A percentile compares a stretch with the other conserved stretches of the same genome.
These are phyloP conservation scores for Phataginus tricuspis DNA, from an alignment of 2,797 vertebrate species.

Conservation along the genomic window DNA sequence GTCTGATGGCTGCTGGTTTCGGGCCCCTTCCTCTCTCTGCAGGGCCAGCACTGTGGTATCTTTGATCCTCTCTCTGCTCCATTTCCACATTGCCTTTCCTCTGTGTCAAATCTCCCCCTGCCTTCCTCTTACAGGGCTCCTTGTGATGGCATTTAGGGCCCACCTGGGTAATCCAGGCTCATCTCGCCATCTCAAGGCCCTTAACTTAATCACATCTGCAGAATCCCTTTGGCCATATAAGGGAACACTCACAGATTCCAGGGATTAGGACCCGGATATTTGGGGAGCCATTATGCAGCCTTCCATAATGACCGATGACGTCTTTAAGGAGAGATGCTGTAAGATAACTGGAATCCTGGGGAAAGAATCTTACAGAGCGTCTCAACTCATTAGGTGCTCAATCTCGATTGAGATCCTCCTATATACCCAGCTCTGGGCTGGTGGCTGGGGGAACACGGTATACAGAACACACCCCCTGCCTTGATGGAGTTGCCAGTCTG, in stretches of 20 bases:
- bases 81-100: not conserved
- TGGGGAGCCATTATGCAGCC: not conserved
- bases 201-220: not conserved
- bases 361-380: not conserved
- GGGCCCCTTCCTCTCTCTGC: not conserved
- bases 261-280: not conserved
- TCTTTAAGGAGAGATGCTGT: not conserved
- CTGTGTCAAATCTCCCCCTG: no score
- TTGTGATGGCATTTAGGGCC: not conserved
- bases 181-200: not conserved
- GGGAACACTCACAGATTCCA: not conserved
- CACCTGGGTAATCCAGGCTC: not conserved
- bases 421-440: not conserved
- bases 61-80: not conserved
- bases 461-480: not conserved
- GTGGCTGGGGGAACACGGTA: fast-evolving
- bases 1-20: not conserved
- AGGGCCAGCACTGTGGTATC: not conserved
- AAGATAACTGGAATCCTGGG: not conserved
- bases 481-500: not conserved
- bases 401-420: not conserved
- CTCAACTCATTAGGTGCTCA: not conserved
- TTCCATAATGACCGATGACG: not conserved
- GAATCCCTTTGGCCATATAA: not conserved
- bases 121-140: not conserved